phyloP scores from a whole-genome alignment of 2,888 invertebrate genomes.

The Epinotia ramella region DNA sequence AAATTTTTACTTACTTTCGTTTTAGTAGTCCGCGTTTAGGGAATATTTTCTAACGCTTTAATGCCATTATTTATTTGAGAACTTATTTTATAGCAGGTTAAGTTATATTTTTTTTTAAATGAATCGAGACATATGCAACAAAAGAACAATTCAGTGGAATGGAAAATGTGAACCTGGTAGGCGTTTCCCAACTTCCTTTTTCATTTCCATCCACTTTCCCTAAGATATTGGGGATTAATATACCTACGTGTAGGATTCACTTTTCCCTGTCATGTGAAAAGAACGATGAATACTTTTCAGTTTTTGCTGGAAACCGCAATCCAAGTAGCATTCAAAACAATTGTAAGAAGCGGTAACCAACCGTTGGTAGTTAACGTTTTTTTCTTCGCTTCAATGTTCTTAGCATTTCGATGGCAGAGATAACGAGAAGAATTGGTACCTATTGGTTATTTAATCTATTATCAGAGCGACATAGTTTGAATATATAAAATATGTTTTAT shows the following conservation, averaged over 20 bases:
- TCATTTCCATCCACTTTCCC: too few species aligned
- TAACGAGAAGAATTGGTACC: neutral
- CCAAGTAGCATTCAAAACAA: constrained; percentile 30
- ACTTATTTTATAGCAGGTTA: neutral
- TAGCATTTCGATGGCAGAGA: neutral
- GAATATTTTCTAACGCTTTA: constrained; percentile 29
- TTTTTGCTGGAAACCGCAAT: constrained; percentile 19
- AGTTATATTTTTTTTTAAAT: neutral
- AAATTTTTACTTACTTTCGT: constrained; percentile 34
- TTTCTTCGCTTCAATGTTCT: neutral
- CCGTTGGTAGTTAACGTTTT: constrained; percentile 2
- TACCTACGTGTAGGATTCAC: too few species aligned
- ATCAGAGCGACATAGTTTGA: too few species aligned
- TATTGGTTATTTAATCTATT: neutral
- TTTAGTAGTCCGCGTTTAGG: constrained; percentile 39
- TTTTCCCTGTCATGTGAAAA: neutral
- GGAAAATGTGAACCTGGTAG: neutral
- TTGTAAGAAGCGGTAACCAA: constrained; percentile 11
- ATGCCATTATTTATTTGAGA: neutral
- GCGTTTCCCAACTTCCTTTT: too few species aligned
- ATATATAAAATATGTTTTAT: too few species aligned
- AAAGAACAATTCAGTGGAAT: neutral
- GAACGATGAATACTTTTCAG: constrained; percentile 11
- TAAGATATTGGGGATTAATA: too few species aligned
- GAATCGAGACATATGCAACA: neutral